phyloP scores from a whole-genome alignment of 2,113 vertebrate genomes.

The Xiphophorus couchianus region DNA sequence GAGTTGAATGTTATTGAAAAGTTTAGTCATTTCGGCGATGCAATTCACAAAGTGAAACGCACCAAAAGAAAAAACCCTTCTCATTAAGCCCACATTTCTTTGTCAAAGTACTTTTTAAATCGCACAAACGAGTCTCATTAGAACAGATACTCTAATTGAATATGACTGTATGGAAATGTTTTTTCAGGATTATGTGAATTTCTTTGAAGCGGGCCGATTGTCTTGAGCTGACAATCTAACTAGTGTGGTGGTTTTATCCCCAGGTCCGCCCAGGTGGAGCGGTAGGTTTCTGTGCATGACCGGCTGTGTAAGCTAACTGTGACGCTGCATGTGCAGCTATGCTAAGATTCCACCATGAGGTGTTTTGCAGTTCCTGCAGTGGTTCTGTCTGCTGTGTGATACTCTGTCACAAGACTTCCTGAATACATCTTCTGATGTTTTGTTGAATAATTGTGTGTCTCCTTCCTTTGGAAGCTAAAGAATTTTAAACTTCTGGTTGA shows the following conservation, averaged over 20 bases:
- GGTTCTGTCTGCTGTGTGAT: constrained; percentile 28
- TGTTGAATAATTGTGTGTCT: constrained; percentile 6
- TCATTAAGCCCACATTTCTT: too few relatives aligned
- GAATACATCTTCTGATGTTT: background rate
- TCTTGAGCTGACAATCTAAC: constrained; percentile 39
- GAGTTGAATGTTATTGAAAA: background rate
- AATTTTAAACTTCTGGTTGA: constrained; percentile 3
- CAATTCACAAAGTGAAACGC: too few relatives aligned
- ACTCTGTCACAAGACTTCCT: background rate
- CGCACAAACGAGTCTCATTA: too few relatives aligned
- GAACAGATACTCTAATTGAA: too few relatives aligned
- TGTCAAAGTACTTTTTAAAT: too few relatives aligned
- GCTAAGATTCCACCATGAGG: background rate
- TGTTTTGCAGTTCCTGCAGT: constrained; percentile 13
- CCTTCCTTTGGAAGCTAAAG: background rate
- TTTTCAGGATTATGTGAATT: background rate
- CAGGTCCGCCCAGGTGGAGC: constrained; percentile 84
- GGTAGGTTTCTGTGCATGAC: constrained; percentile 82
- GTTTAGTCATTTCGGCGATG: background rate
- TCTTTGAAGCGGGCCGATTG: constrained; percentile 20
- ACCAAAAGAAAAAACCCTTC: too few relatives aligned
- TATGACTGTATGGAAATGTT: background rate
- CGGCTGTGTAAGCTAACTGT: constrained; percentile 44
- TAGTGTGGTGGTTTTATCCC: constrained; percentile 67
- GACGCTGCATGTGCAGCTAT: constrained; percentile 38